Base-by-base conservation (phyloP, 1,140 invertebrate genomes). In the Brachionus paranguensis region DNA sequence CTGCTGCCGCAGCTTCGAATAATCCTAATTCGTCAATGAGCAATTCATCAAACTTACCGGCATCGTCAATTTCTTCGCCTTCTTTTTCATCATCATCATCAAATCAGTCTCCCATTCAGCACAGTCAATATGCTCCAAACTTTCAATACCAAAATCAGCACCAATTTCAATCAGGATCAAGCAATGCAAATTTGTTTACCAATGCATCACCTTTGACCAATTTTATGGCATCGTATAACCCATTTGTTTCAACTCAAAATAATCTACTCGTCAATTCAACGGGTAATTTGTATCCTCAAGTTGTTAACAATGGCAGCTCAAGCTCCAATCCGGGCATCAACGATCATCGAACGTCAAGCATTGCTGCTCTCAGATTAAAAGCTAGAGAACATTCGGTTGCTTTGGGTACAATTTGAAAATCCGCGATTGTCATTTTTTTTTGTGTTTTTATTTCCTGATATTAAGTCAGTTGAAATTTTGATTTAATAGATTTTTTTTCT, bases 321-420 rank as follows among this genome's bases (percentile, higher is more conserved):
- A 41, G 1, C 37, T 14, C 20, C 14, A 72, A 17, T 41, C 43
- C 68, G 20, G 85, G 86, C 7, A 88, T 89, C 11, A 92, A 93
- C 84, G 95, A 96, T 88, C 91, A 95, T 84, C 90, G 95, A 84
- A 94, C 93, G 86, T 95, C 94, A 27, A 96, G 95, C 86, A 96
- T 97, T 81, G 95, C 95, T 1, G 94, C 95, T 0, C 90, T 98
- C 4, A 90, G 96, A 78, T 91, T 96, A 41, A 95, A 96, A 85
- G 96, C 96, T 0, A 91, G 95, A 7, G 95, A 97, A 89, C 95
- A 97, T 85, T 86, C 87, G 0, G 88, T 88, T 84, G 87, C 88
- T 33, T 84, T 89, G 2, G 86, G 86, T 8, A 84, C 85, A 29
- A 84, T 86, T 17, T 83, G 50, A 65, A 79, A 55, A 53, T 24